A percentile compares a stretch with the other conserved stretches of the same genome.
These are phyloP conservation scores for Mormyrops boulengeri DNA, from an alignment of 2,797 vertebrate genomes.

Conservation along the genomic window DNA sequence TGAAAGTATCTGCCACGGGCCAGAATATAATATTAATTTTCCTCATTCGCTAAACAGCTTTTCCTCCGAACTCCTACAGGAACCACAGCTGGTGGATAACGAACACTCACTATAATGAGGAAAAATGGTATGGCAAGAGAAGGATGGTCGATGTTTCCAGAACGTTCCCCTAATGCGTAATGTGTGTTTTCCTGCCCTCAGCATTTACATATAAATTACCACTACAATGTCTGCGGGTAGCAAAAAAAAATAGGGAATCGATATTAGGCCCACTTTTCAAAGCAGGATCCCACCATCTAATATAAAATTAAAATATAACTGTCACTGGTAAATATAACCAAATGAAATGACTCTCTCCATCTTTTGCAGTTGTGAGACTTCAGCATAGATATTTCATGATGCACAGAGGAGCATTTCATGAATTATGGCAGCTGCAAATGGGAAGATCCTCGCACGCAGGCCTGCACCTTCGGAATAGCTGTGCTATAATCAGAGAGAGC, in stretches of 20 bases:
- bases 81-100: background rate
- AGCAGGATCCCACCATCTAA: background rate
- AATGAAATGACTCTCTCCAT: background rate
- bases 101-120: background rate
- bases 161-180: background rate
- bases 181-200: background rate
- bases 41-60: background rate
- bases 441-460: background rate
- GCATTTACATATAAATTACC: conserved; percentile 14
- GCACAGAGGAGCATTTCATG: background rate
- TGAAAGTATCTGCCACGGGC: background rate
- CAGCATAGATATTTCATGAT: background rate
- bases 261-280: background rate
- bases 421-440: background rate
- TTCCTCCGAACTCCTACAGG: background rate
- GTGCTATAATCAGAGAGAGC: background rate
- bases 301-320: background rate
- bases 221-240: background rate
- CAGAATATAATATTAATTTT: conserved; percentile 2
- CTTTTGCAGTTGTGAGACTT: background rate
- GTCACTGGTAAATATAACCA: background rate
- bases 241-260: background rate
- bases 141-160: background rate
- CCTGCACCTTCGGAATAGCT: background rate
- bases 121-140: background rate